Conservation (phyloP, 1,140 invertebrate species). For the Aphis craccivora region DNA sequence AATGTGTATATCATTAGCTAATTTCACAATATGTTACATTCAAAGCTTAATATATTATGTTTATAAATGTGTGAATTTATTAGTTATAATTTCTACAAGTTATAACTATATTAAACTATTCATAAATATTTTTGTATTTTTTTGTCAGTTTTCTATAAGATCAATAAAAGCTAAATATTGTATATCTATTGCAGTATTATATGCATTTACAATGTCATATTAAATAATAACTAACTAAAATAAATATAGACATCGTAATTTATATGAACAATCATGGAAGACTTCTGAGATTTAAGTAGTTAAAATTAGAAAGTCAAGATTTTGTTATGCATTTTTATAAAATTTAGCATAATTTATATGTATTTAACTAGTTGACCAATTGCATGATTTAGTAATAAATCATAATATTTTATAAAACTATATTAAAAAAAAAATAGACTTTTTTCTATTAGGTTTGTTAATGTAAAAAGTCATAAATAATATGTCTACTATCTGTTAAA, state of each 20-base stretch:
- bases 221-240: background rate
- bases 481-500: background rate
- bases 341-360: background rate
- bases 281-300: background rate
- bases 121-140: background rate
- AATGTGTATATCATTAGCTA: background rate
- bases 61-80: background rate
- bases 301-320: too few relatives aligned
- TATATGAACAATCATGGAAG: background rate
- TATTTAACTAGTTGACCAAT: background rate
- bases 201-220: background rate
- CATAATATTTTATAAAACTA: background rate
- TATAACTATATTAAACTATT: background rate
- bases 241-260: background rate
- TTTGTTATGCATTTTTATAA: background rate
- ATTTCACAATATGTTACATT: conserved; percentile 4
- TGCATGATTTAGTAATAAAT: background rate
- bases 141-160: background rate
- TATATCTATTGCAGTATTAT: background rate
- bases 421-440: background rate
- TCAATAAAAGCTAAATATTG: background rate
- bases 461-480: background rate
- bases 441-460: background rate
- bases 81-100: background rate
- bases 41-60: conserved; percentile 13